Percentiles rank a stretch among this genome's conserved stretches.
Conservation (phyloP, 2,113 vertebrate species). For the Periophthalmodon schlosseri region DNA sequence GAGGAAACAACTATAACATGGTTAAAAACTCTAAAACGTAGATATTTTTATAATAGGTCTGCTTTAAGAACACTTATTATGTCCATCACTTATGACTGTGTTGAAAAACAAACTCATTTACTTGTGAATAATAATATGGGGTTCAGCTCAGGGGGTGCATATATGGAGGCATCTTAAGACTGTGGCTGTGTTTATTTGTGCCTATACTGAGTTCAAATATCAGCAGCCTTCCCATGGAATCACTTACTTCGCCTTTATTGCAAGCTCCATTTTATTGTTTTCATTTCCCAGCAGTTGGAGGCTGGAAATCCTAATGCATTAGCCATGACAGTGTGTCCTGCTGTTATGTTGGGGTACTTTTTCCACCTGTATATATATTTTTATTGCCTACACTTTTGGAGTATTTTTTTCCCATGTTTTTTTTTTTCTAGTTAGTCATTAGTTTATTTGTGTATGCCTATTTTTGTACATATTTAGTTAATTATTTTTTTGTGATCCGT, state of each 20-base stretch:
- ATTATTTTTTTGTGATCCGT: too few species aligned
- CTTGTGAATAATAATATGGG: neutral
- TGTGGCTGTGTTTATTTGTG: neutral
- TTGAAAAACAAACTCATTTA: neutral
- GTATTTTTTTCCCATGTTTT: too few species aligned
- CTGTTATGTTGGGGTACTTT: too few species aligned
- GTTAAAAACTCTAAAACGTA: too few species aligned
- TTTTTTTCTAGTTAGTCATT: too few species aligned
- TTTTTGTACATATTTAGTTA: too few species aligned
- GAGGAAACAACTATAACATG: too few species aligned
- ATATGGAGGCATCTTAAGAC: neutral
- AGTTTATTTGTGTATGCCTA: too few species aligned
- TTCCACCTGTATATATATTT: too few species aligned
- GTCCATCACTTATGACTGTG: neutral
- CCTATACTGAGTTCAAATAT: slow-evolving; percentile 1
- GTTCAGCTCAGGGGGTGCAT: neutral
- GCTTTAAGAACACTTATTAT: neutral
- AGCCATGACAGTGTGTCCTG: slow-evolving; percentile 26
- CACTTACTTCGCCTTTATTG: neutral
- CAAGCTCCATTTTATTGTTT: neutral
- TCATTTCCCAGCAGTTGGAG: neutral
- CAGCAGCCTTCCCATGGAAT: neutral
- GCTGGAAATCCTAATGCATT: neutral
- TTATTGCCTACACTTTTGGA: too few species aligned
- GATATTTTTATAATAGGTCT: too few species aligned